phyloP scores from a whole-genome alignment of 2,113 vertebrate species.

The Muntiacus muntjak region DNA sequence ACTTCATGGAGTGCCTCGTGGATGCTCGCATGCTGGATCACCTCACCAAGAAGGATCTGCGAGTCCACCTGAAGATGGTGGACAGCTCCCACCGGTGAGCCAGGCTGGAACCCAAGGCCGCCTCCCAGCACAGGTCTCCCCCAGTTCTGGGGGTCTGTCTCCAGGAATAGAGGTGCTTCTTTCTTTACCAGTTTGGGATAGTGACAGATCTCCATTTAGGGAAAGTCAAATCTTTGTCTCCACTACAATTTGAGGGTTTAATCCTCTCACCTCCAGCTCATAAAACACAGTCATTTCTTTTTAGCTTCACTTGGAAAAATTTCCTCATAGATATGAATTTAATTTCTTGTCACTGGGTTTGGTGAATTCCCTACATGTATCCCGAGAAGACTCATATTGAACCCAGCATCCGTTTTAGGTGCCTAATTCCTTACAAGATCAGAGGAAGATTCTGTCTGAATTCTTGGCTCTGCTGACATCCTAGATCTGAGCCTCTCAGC shows the following conservation, averaged over 20 bases:
- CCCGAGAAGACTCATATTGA: background rate
- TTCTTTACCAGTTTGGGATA: background rate
- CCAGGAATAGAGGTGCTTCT: background rate
- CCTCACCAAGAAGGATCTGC: constrained; percentile 97
- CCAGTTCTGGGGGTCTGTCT: background rate
- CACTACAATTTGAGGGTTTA: background rate
- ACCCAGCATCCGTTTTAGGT: background rate
- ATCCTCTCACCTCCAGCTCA: background rate
- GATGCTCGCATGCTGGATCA: constrained; percentile 97
- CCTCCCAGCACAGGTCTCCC: background rate
- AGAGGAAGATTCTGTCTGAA: background rate
- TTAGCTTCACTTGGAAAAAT: background rate
- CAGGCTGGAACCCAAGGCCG: background rate
- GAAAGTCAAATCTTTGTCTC: background rate
- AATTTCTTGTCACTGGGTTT: background rate
- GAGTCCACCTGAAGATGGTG: constrained; percentile 97
- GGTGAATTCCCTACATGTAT: background rate
- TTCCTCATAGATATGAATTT: background rate
- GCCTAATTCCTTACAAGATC: background rate
- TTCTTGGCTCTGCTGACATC: background rate
- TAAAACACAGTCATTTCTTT: background rate
- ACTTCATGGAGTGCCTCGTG: constrained; percentile 98
- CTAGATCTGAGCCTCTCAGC: background rate
- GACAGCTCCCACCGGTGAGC: constrained; percentile 97
- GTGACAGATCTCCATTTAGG: background rate